Evolutionary conservation across 2,113 vertebrate genomes (phyloP).

Genomic region (Callocephalon fimbriatum): DNA sequence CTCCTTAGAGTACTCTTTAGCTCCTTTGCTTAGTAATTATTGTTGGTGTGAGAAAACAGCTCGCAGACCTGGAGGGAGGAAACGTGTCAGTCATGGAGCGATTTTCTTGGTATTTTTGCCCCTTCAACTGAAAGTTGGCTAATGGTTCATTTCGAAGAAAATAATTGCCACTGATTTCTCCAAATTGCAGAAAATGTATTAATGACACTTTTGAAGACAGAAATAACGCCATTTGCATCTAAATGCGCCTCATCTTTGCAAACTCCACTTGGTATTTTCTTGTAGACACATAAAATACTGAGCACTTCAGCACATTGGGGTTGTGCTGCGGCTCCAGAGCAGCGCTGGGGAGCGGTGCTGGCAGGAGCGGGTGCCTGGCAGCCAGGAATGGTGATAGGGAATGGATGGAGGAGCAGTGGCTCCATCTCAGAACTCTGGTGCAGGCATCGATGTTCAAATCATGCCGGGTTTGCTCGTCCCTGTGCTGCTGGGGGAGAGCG

Average conservation of each 20-base stretch:
- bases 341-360: background rate
- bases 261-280: slow-evolving; percentile 42
- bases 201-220: slow-evolving; percentile 60
- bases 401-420: background rate
- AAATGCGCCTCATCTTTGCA: slow-evolving; percentile 58
- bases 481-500: accelerated
- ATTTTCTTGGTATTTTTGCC: background rate
- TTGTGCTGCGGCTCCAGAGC: background rate
- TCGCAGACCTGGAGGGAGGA: slow-evolving; percentile 4
- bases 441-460: accelerated
- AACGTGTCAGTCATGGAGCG: background rate
- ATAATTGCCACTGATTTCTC: slow-evolving; percentile 69
- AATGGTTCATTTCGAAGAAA: slow-evolving; percentile 47
- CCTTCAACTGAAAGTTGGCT: slow-evolving; percentile 35
- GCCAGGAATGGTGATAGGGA: background rate
- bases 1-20: background rate
- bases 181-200: slow-evolving; percentile 71
- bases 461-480: accelerated
- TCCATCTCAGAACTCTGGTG: accelerated
- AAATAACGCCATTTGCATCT: slow-evolving; percentile 74
- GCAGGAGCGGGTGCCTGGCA: background rate
- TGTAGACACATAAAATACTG: background rate
- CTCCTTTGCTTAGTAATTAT: slow-evolving; percentile 1
- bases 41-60: background rate
- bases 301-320: background rate